These are phyloP conservation scores for Geotrypetes seraphini DNA, from an alignment of 2,797 vertebrate genomes.

Conservation along the genomic window DNA sequence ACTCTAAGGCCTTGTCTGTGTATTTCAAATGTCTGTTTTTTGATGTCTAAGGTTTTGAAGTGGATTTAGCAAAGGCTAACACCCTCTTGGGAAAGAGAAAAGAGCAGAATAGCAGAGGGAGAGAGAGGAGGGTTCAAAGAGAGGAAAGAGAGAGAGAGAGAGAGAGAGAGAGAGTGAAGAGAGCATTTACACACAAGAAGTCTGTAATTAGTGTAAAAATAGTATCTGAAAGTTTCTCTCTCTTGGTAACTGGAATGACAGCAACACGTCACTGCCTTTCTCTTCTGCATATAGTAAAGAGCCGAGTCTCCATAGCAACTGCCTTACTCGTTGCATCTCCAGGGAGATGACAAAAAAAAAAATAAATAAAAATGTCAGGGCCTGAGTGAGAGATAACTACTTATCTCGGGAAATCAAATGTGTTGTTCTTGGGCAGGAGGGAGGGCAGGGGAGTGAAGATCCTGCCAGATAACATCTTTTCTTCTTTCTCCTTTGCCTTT, in stretches of 20 bases:
- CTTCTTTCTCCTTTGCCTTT: too few species aligned
- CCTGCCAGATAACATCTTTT: not conserved
- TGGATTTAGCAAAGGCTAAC: too few species aligned
- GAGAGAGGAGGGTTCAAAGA: not conserved
- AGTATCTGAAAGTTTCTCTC: slow-evolving; percentile 20
- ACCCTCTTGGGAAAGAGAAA: not conserved
- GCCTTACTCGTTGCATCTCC: slow-evolving; percentile 70
- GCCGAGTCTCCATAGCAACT: slow-evolving; percentile 80
- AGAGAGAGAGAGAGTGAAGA: not conserved
- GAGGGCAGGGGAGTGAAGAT: not conserved
- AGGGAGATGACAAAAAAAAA: slow-evolving; percentile 58
- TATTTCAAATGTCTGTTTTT: too few species aligned
- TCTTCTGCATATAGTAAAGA: slow-evolving; percentile 57
- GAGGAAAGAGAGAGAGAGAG: not conserved
- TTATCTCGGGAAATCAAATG: slow-evolving; percentile 41
- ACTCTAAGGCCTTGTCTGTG: too few species aligned
- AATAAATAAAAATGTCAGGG: slow-evolving; percentile 63
- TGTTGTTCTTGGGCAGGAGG: not conserved
- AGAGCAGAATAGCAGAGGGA: not conserved
- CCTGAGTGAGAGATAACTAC: slow-evolving; percentile 45
- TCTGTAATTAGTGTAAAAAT: slow-evolving; percentile 31
- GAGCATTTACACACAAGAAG: too few species aligned
- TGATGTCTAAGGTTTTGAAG: too few species aligned
- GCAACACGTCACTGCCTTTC: slow-evolving; percentile 16
- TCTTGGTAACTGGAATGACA: slow-evolving; percentile 10